These are phyloP conservation scores for Chamaedrilus cognettii DNA, from an alignment of 2,888 invertebrate species.

Conservation along the genomic window DNA sequence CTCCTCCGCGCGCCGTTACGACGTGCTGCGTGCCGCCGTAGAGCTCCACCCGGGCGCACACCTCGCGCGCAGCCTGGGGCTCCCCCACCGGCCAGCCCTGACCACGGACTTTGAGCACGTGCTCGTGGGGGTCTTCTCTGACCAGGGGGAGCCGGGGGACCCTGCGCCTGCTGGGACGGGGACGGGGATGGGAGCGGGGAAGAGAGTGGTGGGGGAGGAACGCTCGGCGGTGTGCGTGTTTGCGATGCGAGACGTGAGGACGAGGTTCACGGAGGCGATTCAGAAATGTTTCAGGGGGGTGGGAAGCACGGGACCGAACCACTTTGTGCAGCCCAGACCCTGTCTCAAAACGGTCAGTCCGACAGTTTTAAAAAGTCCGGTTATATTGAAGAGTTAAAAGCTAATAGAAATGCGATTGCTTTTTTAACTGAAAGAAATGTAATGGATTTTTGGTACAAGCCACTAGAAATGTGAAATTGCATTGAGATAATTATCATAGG, in stretches of 20 bases:
- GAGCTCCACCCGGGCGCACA: neutral
- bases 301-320: constrained; percentile 24
- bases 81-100: constrained; percentile 2
- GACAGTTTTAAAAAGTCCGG: neutral
- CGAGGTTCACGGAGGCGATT: constrained; percentile 16
- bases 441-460: too few species aligned
- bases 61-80: constrained; percentile 1
- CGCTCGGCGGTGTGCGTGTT: constrained; percentile 22
- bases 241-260: constrained; percentile 17
- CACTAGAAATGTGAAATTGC: too few species aligned
- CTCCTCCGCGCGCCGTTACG: constrained; percentile 54
- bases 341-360: constrained; percentile 27
- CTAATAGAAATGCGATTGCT: neutral
- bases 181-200: too few species aligned
- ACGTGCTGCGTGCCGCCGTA: neutral
- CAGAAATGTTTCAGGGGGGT: constrained; percentile 22
- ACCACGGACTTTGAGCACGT: constrained; percentile 9
- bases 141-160: neutral
- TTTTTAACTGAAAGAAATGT: too few species aligned
- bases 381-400: too few species aligned
- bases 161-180: too few species aligned
- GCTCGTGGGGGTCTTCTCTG: neutral
- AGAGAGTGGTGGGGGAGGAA: neutral
- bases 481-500: too few species aligned
- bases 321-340: constrained; percentile 17